phyloP scores from a whole-genome alignment of 2,888 invertebrate species.

The Sacculina carcini region DNA sequence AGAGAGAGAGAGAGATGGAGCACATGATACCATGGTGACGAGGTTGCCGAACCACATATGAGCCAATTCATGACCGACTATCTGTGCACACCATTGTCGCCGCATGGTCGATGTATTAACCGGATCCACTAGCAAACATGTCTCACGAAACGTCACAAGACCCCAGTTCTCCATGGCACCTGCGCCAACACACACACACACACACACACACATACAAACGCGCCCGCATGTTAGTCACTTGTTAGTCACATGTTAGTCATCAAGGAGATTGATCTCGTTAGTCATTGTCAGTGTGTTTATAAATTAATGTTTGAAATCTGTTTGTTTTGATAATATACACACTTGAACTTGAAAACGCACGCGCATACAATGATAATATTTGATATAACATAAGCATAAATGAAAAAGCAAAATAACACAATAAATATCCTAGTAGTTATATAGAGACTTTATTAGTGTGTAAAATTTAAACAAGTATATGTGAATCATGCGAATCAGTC shows the following conservation, averaged over 20 bases:
- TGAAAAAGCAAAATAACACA: no score
- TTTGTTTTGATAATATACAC: no score
- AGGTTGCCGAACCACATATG: constrained; percentile 98
- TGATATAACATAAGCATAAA: no score
- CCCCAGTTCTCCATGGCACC: constrained; percentile 99
- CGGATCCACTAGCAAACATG: constrained; percentile 65
- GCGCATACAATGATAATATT: no score
- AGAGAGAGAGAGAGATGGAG: no score
- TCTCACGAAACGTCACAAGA: constrained; percentile 42
- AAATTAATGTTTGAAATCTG: no score
- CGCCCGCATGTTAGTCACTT: no score
- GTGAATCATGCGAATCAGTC: constrained; percentile 8
- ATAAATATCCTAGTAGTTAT: no score
- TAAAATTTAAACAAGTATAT: not conserved
- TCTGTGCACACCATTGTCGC: constrained; percentile 50
- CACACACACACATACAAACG: no score
- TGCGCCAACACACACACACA: no score
- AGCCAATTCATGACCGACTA: constrained; percentile 53
- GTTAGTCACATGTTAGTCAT: not conserved
- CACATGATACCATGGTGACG: constrained; percentile 77
- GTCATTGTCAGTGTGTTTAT: no score
- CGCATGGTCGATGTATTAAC: constrained; percentile 59
- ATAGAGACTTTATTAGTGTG: not conserved
- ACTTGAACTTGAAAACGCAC: no score
- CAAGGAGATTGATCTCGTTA: not conserved